Evolutionary conservation across 2,888 invertebrate genomes (phyloP).

Genomic region (Deilephila elpenor): DNA sequence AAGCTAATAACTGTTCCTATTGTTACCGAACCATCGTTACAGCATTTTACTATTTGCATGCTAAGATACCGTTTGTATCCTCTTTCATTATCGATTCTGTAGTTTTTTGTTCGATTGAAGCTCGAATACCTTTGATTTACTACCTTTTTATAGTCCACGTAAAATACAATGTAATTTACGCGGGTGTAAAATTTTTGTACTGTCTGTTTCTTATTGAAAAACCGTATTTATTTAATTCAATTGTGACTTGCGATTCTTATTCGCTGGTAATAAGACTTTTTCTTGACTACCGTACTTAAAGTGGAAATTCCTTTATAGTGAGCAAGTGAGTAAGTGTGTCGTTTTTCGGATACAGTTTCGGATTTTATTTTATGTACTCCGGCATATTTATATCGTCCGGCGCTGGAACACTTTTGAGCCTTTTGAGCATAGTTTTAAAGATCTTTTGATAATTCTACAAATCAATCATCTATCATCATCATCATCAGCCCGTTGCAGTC

Average conservation of each 20-base stretch:
- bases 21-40: constrained; percentile 2
- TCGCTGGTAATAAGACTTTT: too few relatives aligned
- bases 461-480: too few relatives aligned
- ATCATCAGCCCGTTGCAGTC: too few relatives aligned
- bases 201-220: constrained; percentile 12
- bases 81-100: constrained; percentile 10
- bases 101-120: constrained; percentile 12
- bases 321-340: too few relatives aligned
- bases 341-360: too few relatives aligned
- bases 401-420: too few relatives aligned
- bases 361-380: too few relatives aligned
- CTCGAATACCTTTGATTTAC: constrained; percentile 25
- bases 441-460: too few relatives aligned
- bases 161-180: constrained; percentile 24
- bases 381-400: too few relatives aligned
- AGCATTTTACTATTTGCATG: constrained; percentile 27
- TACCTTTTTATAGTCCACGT: constrained; percentile 8
- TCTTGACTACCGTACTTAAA: too few relatives aligned
- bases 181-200: constrained; percentile 4
- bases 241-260: neutral
- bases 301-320: too few relatives aligned
- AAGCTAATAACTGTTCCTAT: constrained; percentile 11
- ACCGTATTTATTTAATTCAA: neutral
- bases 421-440: too few relatives aligned
- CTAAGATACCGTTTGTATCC: constrained; percentile 18